Base-by-base conservation (phyloP, 2,888 invertebrate species). In the Bruchidius siliquastri region DNA sequence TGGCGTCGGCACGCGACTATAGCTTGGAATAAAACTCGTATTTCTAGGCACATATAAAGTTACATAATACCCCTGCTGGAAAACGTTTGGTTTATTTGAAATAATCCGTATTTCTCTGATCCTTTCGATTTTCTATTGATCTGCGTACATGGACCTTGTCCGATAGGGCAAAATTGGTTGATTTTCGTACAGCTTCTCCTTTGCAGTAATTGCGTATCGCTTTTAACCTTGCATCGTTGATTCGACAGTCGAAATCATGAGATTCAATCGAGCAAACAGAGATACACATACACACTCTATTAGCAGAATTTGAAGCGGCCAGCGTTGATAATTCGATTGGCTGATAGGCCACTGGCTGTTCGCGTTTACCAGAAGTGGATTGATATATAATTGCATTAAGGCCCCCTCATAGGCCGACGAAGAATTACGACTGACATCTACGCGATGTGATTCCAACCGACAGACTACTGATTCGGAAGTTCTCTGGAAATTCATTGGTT, bases 371-470 rank as follows among this genome's bases (percentile, higher is more conserved):
- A 79, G 77, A 76, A 80, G 78, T 80, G 79, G 79, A 80, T 80
- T 80, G 79, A 79, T 79, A 76, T 79, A 79, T 80, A 80, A 80
- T 79, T 80, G 77, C 76, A 79, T 80, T 80, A 80, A 77, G 78
- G 77, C 49, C 49, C 49, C 49, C 49, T 49, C 13, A 49, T 49
- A 49, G 3, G 76, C 78, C 78, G 77, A 76, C 76, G 78, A 77
- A 77, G 79, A 79, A 80, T 80, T 79, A 79, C 77, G 74, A 76
- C 49, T 49, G 49, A 13, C 73, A 74, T 72, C 72, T 66, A 67
- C 67, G 49, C 70, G 71, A 21, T 68, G 32, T 30, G 71, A 21
- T 69, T 68, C 68, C 22, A 6, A 68, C 68, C 30, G 70, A 72
- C 30, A 21, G 69, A n/a, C 67, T 66, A 70, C 73, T 66, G 49